Evolutionary conservation across 2,888 invertebrate species (phyloP).

Genomic region (Argyresthia albistria): DNA sequence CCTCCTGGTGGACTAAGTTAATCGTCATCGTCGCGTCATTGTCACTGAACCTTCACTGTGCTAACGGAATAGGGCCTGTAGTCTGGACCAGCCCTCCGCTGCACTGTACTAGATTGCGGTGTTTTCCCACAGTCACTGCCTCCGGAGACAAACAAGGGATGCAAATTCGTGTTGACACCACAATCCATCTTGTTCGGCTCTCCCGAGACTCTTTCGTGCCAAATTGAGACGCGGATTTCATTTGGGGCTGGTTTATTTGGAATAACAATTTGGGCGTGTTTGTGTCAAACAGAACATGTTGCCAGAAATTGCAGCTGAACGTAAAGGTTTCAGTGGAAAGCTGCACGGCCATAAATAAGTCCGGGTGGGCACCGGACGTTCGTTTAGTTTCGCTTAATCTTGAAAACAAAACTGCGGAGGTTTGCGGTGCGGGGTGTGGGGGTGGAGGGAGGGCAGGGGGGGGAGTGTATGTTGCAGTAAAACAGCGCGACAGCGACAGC

Average conservation of each 20-base stretch:
- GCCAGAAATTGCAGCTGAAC: not conserved
- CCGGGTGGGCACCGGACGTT: slow-evolving; percentile 5
- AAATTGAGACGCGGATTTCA: slow-evolving; percentile 59
- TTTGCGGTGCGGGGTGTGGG: slow-evolving; percentile 24
- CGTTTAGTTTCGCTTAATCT: slow-evolving; percentile 60
- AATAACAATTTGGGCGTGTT: not conserved
- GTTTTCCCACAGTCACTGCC: slow-evolving; percentile 58
- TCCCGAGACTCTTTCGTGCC: slow-evolving; percentile 57
- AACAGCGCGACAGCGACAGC: slow-evolving; percentile 24
- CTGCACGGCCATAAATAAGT: slow-evolving; percentile 7
- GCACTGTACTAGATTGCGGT: slow-evolving; percentile 66
- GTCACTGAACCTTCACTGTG: no score
- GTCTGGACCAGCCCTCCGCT: slow-evolving; percentile 38
- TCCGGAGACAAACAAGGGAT: slow-evolving; percentile 68
- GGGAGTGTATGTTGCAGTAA: slow-evolving; percentile 33
- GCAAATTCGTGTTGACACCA: slow-evolving; percentile 72
- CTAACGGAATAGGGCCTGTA: no score
- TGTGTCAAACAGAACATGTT: no score
- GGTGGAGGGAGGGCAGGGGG: slow-evolving; percentile 33
- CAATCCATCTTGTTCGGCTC: slow-evolving; percentile 70
- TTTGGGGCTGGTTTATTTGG: not conserved
- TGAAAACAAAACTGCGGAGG: slow-evolving; percentile 49
- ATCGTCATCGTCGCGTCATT: no score
- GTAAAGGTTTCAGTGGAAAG: slow-evolving; percentile 5
- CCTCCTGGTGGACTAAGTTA: no score